Conservation (phyloP, 2,888 invertebrate species). For the Caenorhabditis angaria region DNA sequence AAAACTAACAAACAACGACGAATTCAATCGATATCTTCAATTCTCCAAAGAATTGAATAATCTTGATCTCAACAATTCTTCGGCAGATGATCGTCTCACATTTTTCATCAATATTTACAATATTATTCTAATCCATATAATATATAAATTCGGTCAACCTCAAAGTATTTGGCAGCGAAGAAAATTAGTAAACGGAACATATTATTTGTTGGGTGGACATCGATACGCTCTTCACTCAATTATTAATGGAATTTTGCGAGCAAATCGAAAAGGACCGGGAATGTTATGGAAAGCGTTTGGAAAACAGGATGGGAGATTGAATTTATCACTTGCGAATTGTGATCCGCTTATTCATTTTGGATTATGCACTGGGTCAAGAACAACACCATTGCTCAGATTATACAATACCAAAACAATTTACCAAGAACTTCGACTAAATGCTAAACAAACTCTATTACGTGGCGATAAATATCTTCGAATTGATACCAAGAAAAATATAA, state of each 20-base stretch:
- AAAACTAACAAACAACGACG: constrained; percentile 72
- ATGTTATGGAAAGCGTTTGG: constrained; percentile 74
- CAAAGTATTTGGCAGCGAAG: constrained; percentile 74
- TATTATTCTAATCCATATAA: constrained; percentile 75
- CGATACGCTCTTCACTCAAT: constrained; percentile 75
- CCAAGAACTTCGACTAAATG: constrained; percentile 41
- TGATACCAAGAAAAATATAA: constrained; percentile 70
- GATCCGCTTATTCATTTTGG: constrained; percentile 75
- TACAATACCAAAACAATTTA: constrained; percentile 70
- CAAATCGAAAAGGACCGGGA: constrained; percentile 74
- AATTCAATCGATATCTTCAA: constrained; percentile 72
- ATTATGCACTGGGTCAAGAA: constrained; percentile 75
- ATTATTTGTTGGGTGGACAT: constrained; percentile 74
- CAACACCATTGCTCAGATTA: constrained; percentile 75
- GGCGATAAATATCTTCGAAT: constrained; percentile 73
- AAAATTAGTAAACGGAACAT: constrained; percentile 75
- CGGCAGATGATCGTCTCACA: constrained; percentile 71
- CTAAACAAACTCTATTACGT: constrained; percentile 66
- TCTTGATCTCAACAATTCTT: constrained; percentile 57
- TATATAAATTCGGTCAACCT: constrained; percentile 73
- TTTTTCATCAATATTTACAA: constrained; percentile 76
- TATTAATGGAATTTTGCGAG: constrained; percentile 75
- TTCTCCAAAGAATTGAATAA: constrained; percentile 73
- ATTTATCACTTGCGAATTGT: constrained; percentile 71
- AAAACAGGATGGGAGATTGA: constrained; percentile 73